phyloP scores from a whole-genome alignment of 2,113 vertebrate genomes.

The Leucosticte australis region DNA sequence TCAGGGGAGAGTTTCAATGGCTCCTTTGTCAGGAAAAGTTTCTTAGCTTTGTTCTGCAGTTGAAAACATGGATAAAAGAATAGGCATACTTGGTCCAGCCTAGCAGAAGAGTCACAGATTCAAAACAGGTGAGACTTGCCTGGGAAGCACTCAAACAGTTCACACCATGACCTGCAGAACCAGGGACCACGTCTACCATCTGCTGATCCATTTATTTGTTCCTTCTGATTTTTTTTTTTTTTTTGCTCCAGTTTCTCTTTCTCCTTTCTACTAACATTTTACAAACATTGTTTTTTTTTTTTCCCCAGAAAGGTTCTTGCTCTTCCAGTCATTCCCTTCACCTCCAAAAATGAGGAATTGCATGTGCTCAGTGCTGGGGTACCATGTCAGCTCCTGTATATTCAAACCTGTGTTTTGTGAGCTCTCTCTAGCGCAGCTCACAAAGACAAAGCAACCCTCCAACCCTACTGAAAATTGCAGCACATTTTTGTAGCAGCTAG shows the following conservation, averaged over 20 bases:
- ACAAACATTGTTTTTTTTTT: neutral
- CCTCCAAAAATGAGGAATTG: rapidly evolving
- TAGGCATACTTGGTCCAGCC: neutral
- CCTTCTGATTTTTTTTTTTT: neutral
- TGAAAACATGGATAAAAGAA: neutral
- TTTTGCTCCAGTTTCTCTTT: neutral
- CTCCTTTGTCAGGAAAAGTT: neutral
- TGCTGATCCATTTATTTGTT: neutral
- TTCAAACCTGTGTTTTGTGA: neutral
- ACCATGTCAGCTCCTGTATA: neutral
- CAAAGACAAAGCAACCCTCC: neutral
- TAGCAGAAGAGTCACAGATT: neutral
- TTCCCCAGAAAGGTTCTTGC: neutral
- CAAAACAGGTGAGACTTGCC: neutral
- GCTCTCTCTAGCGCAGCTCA: neutral
- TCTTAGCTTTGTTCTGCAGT: neutral
- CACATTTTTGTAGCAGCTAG: neutral
- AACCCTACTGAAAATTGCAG: neutral
- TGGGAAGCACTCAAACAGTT: neutral
- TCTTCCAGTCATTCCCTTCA: neutral
- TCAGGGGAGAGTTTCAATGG: neutral
- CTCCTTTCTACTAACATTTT: neutral
- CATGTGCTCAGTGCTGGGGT: rapidly evolving
- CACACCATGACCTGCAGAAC: neutral
- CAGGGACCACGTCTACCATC: neutral